These are phyloP conservation scores for Dreissena rostriformis DNA, from an alignment of 1,140 invertebrate species.

Conservation along the genomic window DNA sequence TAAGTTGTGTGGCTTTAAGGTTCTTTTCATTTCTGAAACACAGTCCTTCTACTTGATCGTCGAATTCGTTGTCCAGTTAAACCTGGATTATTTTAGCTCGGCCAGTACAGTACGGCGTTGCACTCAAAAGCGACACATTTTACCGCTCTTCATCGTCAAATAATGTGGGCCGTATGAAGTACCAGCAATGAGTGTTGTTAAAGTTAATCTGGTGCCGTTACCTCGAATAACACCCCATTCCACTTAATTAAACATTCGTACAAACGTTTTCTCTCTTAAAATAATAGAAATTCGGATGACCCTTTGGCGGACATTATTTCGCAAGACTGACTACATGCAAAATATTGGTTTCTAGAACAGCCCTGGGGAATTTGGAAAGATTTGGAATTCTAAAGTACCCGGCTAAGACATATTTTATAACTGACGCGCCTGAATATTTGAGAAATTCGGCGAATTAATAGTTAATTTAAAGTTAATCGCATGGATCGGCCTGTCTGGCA, in stretches of 20 bases:
- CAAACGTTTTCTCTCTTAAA: not conserved
- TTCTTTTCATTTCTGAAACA: too few relatives aligned
- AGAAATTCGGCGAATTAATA: constrained; percentile 23
- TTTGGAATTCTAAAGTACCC: not conserved
- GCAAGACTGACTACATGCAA: constrained; percentile 5
- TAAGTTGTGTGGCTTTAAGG: too few relatives aligned
- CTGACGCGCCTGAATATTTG: not conserved
- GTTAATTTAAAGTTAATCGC: constrained; percentile 32
- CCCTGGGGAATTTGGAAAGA: constrained; percentile 17
- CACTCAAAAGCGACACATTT: not conserved
- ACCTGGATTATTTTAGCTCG: too few relatives aligned
- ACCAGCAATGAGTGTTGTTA: constrained; percentile 39
- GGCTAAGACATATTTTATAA: not conserved
- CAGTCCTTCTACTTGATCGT: too few relatives aligned
- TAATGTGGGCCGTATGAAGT: constrained; percentile 15
- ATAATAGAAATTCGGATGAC: constrained; percentile 6
- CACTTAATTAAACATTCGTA: constrained; percentile 30
- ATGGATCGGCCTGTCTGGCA: not conserved
- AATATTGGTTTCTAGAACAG: not conserved
- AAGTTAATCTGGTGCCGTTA: constrained; percentile 25
- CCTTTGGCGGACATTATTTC: constrained; percentile 18
- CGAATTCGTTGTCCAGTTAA: too few relatives aligned
- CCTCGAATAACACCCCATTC: constrained; percentile 23
- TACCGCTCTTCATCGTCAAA: constrained; percentile 14
- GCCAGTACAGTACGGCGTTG: too few relatives aligned